phyloP scores from a whole-genome alignment of 1,140 invertebrate genomes.

The Zaprionus africanus region DNA sequence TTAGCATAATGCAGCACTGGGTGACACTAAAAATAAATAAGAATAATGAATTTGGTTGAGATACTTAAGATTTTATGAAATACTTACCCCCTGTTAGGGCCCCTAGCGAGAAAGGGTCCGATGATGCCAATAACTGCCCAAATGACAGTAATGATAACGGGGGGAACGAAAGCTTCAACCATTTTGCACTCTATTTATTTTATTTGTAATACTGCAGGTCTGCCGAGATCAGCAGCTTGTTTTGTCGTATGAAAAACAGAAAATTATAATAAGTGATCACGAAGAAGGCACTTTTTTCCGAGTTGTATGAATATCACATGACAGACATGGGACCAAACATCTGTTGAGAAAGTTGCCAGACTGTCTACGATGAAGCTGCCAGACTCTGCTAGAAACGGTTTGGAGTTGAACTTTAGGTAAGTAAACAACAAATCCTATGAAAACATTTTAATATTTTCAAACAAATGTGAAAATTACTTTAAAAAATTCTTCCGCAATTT shows the following conservation, averaged over 20 bases:
- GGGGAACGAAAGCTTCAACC: slow-evolving; percentile 90
- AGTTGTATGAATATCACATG: slow-evolving; percentile 77
- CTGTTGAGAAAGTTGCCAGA: slow-evolving; percentile 32
- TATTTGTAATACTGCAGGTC: slow-evolving; percentile 53
- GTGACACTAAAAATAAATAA: slow-evolving; percentile 87
- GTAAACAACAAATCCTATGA: not conserved
- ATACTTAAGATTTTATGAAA: slow-evolving; percentile 15
- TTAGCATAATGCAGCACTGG: slow-evolving; percentile 93
- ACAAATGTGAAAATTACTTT: not conserved
- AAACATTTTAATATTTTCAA: not conserved
- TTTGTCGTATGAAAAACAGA: slow-evolving; percentile 34
- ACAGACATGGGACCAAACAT: slow-evolving; percentile 62
- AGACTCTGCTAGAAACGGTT: not conserved
- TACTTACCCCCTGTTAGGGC: slow-evolving; percentile 90
- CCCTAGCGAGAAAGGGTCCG: slow-evolving; percentile 93
- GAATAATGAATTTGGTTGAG: not conserved
- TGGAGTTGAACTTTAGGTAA: not conserved
- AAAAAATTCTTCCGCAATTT: not conserved
- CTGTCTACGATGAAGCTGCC: not conserved
- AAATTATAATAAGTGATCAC: slow-evolving; percentile 60
- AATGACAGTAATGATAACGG: slow-evolving; percentile 91
- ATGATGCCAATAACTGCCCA: slow-evolving; percentile 94
- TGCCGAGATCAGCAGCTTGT: slow-evolving; percentile 41
- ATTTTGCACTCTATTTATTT: slow-evolving; percentile 85
- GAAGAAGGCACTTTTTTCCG: slow-evolving; percentile 60